Base-by-base conservation (phyloP, 2,888 invertebrate genomes). In the Conus canariensis region DNA sequence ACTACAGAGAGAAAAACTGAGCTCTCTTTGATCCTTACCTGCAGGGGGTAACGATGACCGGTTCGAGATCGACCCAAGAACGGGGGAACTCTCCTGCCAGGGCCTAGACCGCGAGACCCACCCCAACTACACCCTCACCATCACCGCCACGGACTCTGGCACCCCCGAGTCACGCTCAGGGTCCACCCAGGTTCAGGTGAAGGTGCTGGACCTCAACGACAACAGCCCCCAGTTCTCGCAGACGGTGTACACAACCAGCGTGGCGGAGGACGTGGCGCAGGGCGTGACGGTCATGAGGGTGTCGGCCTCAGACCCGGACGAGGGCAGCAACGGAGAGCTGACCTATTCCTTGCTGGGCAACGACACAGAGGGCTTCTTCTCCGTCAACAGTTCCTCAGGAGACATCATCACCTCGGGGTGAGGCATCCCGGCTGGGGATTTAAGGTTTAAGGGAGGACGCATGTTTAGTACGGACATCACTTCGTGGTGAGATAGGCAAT, bases 201-300 rank as follows among this genome's bases (percentile, higher is more conserved):
- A 97, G 88, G 99, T 99, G 0, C 97, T 98, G 95, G 99, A 99
- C 96, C 98, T 98, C 94, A 99, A 99, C 96, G 99, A 99, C 96
- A 99, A 99, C 95, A 98, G 98, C 95, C 99, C 99, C 0, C 98
- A 98, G 96, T 88, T 88, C 88, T 30, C 30, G 56, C 58, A 88
- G 64, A 16, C 64, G 30, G 97, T 97, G 87, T 98, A 98, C 96
- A 97, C 97, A 25, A 97, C 98, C 2, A 97, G 97, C 0, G 97
- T 99, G 91, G 97, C 97, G 7, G 99, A 99, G 97, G 98, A 98
- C 96, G 97, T 98, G 3, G 97, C 97, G 9, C 96, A 98, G n/a
- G 98, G 98, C 93, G 98, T 98, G 0, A 98, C 98, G n/a, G 98
- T 99, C 60, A 97, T 99, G 94, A 97, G 97, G 95, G 98, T 99